These are phyloP conservation scores for Steinernema feltiae DNA, from an alignment of 1,140 invertebrate genomes.

Conservation along the genomic window DNA sequence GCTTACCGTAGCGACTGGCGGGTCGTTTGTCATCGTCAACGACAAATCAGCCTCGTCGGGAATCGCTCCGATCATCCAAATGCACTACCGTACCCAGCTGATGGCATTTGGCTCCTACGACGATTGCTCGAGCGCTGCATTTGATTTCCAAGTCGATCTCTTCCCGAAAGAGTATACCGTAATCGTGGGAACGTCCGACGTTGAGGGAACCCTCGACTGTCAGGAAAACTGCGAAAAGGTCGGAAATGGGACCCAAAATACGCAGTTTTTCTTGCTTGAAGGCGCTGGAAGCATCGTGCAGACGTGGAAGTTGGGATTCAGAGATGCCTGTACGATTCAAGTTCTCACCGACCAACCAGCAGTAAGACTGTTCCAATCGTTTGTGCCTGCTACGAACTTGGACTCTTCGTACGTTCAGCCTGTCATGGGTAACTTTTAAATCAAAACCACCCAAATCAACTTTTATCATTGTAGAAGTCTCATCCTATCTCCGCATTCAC, in stretches of 20 bases:
- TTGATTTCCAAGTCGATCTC: background rate
- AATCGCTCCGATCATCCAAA: background rate
- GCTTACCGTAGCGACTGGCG: background rate
- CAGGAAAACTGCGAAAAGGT: background rate
- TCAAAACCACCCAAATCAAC: background rate
- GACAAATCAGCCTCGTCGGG: background rate
- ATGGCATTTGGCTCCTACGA: background rate
- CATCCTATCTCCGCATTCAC: background rate
- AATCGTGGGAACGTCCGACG: background rate
- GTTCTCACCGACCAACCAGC: background rate
- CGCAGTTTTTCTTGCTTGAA: background rate
- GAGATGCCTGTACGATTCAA: background rate
- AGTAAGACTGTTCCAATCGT: background rate
- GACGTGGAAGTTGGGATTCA: background rate
- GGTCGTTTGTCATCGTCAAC: background rate
- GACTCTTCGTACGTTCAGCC: background rate
- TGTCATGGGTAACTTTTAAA: background rate
- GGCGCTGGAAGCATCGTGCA: background rate
- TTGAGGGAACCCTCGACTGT: background rate
- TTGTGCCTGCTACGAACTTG: background rate
- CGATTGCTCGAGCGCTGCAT: background rate
- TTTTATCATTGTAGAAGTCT: background rate
- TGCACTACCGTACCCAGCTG: background rate
- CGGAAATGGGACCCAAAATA: background rate
- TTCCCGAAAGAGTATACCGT: background rate